These are phyloP conservation scores for Umimayanthus chanpuru DNA, from an alignment of 92 coral and sea anemone species.

Conservation along the genomic window DNA sequence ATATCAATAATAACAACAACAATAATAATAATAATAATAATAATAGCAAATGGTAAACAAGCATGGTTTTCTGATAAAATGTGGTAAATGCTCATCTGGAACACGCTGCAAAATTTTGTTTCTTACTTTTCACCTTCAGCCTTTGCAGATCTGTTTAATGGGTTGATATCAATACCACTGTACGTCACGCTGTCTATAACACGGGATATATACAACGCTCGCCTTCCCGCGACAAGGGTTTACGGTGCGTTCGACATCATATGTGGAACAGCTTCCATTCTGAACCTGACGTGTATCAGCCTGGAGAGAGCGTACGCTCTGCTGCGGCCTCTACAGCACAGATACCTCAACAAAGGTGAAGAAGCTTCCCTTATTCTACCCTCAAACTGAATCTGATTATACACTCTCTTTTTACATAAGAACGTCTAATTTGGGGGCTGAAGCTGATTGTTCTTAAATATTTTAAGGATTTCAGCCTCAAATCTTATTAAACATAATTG, in stretches of 20 bases:
- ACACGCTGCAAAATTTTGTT: background rate
- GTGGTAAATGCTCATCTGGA: background rate
- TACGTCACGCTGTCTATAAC: slow-evolving; percentile 22
- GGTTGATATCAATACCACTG: slow-evolving; percentile 33
- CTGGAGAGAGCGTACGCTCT: slow-evolving; percentile 16
- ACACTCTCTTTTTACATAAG: too few species aligned
- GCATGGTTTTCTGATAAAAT: too few species aligned
- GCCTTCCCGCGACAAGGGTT: background rate
- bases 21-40: too few species aligned
- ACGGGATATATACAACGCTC: background rate
- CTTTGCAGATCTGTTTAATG: slow-evolving; percentile 24
- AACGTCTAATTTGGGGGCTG: too few species aligned
- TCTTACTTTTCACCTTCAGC: background rate
- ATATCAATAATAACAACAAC: too few species aligned
- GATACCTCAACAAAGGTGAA: slow-evolving; percentile 6
- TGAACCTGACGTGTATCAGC: slow-evolving; percentile 35
- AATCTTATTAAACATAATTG: too few species aligned
- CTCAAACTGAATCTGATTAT: too few species aligned
- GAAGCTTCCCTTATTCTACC: too few species aligned
- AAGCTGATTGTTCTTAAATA: too few species aligned
- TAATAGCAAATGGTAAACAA: too few species aligned
- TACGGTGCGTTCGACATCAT: slow-evolving; percentile 34
- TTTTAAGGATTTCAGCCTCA: too few species aligned
- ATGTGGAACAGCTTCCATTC: slow-evolving; percentile 27
- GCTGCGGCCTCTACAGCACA: slow-evolving; percentile 8